Evolutionary conservation across 2,797 vertebrate genomes (phyloP).

Genomic region (Chrysocyon brachyurus): DNA sequence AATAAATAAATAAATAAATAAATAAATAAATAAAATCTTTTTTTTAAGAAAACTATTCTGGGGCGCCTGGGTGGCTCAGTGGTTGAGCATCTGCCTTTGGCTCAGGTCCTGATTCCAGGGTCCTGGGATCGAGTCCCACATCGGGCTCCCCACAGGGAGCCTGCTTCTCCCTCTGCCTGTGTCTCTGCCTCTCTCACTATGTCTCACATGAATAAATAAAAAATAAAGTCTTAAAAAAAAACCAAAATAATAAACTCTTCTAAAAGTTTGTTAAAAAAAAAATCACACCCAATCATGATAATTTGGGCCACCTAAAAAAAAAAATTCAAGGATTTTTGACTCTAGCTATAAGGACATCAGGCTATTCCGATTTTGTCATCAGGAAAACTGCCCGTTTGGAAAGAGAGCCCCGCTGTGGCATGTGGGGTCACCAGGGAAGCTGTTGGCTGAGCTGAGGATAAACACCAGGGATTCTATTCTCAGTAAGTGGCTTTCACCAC

Average conservation of each 20-base stretch:
- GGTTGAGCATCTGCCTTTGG: not conserved
- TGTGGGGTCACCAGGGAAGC: not conserved
- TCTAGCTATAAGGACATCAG: not conserved
- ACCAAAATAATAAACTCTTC: not conserved
- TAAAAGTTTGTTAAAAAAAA: not conserved
- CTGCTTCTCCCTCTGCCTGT: not conserved
- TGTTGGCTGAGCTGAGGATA: not conserved
- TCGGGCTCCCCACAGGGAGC: not conserved
- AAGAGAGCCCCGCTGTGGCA: not conserved
- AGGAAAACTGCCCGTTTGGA: slow-evolving; percentile 59
- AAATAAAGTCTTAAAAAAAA: not conserved
- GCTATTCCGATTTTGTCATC: slow-evolving; percentile 17
- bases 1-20: not conserved
- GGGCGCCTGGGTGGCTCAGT: not conserved
- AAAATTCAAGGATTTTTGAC: not conserved
- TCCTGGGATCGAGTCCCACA: not conserved
- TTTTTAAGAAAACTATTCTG: not conserved
- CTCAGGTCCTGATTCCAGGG: not conserved
- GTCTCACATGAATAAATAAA: not conserved
- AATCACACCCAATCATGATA: not conserved
- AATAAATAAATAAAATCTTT: not conserved
- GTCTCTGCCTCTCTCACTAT: not conserved
- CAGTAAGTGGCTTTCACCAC: not conserved
- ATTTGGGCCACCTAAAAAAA: not conserved
- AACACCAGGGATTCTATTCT: slow-evolving; percentile 51